phyloP scores from a whole-genome alignment of 2,888 invertebrate genomes.

The Trypoxylon attenuatum region DNA sequence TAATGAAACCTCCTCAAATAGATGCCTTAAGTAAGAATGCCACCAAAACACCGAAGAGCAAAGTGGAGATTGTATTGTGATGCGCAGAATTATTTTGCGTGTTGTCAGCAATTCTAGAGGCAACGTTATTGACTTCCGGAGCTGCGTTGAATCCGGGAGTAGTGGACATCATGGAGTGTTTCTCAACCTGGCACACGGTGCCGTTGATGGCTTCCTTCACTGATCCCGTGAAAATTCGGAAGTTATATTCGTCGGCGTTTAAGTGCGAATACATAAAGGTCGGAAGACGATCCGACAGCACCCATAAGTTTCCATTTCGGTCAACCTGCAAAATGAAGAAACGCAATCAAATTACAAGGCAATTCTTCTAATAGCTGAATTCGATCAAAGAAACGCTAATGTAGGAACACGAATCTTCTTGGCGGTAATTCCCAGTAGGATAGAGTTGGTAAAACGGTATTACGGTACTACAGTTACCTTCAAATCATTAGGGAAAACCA shows the following conservation, averaged over 20 bases:
- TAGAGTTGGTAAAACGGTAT: not conserved
- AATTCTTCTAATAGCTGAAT: not conserved
- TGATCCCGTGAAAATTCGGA: constrained; percentile 82
- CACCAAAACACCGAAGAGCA: not conserved
- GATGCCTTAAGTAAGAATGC: not conserved
- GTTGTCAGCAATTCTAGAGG: not conserved
- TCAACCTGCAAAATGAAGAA: constrained; percentile 76
- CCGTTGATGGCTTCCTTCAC: constrained; percentile 83
- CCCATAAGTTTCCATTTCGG: constrained; percentile 82
- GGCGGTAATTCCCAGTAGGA: no score
- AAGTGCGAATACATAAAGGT: constrained; percentile 82
- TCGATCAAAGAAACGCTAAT: no score
- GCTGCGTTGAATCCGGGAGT: not conserved
- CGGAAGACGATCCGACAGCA: constrained; percentile 83
- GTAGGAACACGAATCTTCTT: not conserved
- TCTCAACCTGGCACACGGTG: constrained; percentile 77
- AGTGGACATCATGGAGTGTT: not conserved
- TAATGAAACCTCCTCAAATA: not conserved
- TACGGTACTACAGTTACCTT: constrained; percentile 77
- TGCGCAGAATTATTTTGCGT: not conserved
- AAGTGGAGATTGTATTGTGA: not conserved
- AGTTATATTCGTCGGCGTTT: constrained; percentile 81
- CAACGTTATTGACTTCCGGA: not conserved
- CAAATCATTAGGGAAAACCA: constrained; percentile 87
- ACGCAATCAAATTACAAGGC: constrained; percentile 4